Evolutionary conservation across 2,113 vertebrate genomes (phyloP), one percentile per base, ranked within the genome.

Genomic region (Gallinago jamesoni): DNA sequence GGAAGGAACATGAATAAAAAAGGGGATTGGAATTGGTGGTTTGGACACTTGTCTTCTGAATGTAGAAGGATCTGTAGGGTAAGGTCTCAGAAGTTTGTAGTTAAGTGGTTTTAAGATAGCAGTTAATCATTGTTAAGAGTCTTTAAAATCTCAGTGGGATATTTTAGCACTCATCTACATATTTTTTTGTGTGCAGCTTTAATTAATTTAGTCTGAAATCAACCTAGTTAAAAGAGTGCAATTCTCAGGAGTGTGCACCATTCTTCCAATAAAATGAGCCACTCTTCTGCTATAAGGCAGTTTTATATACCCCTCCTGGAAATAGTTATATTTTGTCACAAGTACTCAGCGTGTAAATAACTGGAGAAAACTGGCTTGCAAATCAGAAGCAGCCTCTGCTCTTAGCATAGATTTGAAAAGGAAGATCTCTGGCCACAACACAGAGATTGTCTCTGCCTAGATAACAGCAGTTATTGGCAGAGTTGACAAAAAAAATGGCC

Each of bases 101-200:
- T 53, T 91, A 62, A 89, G 73, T 84, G 74, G 53, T 30, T 92
- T 92, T 90, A 94, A 87, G 84, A 66, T 87, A 90, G 84, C 31
- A 76, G 66, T 89, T 94, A 87, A 96, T 96, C n/a, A 89, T 45
- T 88, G 77, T 35, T 87, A 94, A 93, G 63, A 73, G 86, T 85
- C 70, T 95, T 90, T 89, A 93, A 76, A 94, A 91, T 84, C 80
- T 79, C 92, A 91, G 63, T 55, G 83, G 84, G 48, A 69, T 84
- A 63, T 76, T 92, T 96, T 48, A 92, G 31, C 57, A 64, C 28
- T 89, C 45, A 66, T 74, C 62, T 84, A 39, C 15, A 6, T 9
- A 43, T 60, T 73, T 66, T 50, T 56, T 15, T 57, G 24, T 30
- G 33, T 70, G 3, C 15, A 68, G n/a, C 30, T 92, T 93, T 92